A percentile compares a stretch with the other conserved stretches of the same genome.
phyloP scores from a whole-genome alignment of 64 coral and sea anemone species.

The Dendronephthya gigantea region DNA sequence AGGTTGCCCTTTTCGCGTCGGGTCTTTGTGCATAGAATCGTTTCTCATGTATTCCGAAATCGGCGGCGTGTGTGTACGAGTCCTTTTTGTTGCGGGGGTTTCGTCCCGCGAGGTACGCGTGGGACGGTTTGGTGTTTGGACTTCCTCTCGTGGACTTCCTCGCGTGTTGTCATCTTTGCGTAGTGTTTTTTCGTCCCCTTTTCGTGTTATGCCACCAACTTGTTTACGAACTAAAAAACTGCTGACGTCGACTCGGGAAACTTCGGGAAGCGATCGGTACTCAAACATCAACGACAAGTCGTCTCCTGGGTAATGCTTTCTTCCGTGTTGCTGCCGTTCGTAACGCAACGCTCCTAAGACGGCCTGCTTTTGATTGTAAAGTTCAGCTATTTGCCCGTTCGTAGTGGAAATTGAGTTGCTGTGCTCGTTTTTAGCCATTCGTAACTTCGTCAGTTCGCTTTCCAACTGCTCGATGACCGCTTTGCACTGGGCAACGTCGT shows the following conservation, averaged over 20 bases:
- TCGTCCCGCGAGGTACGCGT: background rate
- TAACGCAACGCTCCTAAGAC: background rate
- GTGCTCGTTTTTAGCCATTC: background rate
- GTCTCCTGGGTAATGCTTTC: background rate
- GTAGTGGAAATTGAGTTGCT: background rate
- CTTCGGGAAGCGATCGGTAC: slow-evolving; percentile 10
- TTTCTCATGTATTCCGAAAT: background rate
- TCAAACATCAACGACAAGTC: slow-evolving; percentile 1
- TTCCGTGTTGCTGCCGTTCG: background rate
- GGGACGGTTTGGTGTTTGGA: too few relatives aligned
- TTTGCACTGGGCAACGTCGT: background rate
- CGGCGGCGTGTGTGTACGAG: background rate
- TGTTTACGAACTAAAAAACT: background rate
- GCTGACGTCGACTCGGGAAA: slow-evolving; percentile 2
- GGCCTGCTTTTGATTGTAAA: background rate
- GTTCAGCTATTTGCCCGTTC: background rate
- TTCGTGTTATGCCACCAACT: background rate
- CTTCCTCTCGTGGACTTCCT: background rate
- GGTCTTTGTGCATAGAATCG: background rate
- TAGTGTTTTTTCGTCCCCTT: background rate
- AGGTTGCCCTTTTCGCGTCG: background rate
- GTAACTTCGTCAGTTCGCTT: background rate
- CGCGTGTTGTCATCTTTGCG: background rate
- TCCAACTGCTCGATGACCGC: background rate
- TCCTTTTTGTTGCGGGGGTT: background rate